phyloP scores from a whole-genome alignment of 2,113 vertebrate species.

The Cyprinodon brontotheroides region DNA sequence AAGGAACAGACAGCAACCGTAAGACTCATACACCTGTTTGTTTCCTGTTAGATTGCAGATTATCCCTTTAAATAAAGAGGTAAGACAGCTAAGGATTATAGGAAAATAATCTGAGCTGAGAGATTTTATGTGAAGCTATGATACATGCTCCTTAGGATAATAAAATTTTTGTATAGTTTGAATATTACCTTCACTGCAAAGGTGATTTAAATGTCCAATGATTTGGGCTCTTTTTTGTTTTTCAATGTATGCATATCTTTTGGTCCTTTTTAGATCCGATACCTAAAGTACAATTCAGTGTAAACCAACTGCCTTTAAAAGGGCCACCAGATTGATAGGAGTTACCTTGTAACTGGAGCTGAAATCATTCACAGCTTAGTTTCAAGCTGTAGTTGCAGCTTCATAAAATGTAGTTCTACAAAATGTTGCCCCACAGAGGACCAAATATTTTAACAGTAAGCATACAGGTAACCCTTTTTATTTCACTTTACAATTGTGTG shows the following conservation, averaged over 20 bases:
- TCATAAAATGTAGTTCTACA: no score
- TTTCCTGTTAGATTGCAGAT: conserved; percentile 72
- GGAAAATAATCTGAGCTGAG: conserved; percentile 44
- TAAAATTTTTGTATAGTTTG: background rate
- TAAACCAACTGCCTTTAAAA: no score
- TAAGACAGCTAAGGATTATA: conserved; percentile 51
- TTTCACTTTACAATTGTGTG: background rate
- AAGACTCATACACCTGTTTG: conserved; percentile 63
- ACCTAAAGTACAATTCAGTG: no score
- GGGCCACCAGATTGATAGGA: no score
- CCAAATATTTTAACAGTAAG: background rate
- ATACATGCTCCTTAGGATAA: background rate
- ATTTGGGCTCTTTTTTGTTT: background rate
- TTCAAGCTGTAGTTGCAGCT: no score
- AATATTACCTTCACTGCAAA: background rate
- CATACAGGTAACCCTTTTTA: background rate
- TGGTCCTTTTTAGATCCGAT: no score
- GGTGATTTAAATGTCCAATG: background rate
- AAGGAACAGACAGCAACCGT: conserved; percentile 69
- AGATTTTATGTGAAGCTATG: conserved; percentile 1
- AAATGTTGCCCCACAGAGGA: no score
- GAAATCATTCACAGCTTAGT: no score
- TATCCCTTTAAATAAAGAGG: conserved; percentile 68
- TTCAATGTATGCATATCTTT: background rate
- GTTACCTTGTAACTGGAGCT: no score